Base-by-base conservation (phyloP, 2,113 vertebrate genomes). In the Scolopax mira region DNA sequence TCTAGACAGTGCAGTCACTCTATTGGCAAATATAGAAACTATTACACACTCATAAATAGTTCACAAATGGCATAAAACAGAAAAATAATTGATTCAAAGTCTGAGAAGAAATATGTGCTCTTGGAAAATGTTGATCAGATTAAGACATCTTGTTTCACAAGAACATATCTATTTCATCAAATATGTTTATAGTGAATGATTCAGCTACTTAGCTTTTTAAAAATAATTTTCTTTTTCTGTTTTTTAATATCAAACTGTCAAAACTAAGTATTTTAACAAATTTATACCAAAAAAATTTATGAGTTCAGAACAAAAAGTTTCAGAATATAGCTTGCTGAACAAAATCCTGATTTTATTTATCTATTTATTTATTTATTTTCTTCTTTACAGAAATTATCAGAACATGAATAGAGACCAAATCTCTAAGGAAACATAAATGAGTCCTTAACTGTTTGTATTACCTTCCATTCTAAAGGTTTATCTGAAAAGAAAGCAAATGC, bases 151-250 rank as follows among this genome's bases (percentile, higher is more conserved):
- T 52, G 1, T 44, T 79, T 72, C 49, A 3, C 6, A 67, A 75
- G 18, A 75, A 39, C 3, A 23, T 51, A 35, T 18, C 11, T 75
- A 21, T 67, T 79, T 60, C 1, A 3, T 55, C 6, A 52, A 60
- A 88, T 79, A 1, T 39, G 19, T 31, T 55, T 85, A n/a, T 60
- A 90, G 60, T 27, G 0, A 69, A 42, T 72, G 55, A n/a, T 3
- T 79, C 37, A 67, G 9, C 3, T 44, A 54, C 6, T 86, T 73
- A 44, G 1, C 4, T 88, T 75, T 5, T 39, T 37, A 31, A 71
- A 69, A 70, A 3, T 0, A 48, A 5, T 1, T 19, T 49, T 41
- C 1, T 57, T 23, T 31, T 7, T 5, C 2, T 4, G 22, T 79
- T 55, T 57, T 54, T 37, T 21, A 37, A 54, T 54, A 51, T 13